Base-by-base conservation (phyloP, 2,888 invertebrate genomes). In the Drosophila pegasa region DNA sequence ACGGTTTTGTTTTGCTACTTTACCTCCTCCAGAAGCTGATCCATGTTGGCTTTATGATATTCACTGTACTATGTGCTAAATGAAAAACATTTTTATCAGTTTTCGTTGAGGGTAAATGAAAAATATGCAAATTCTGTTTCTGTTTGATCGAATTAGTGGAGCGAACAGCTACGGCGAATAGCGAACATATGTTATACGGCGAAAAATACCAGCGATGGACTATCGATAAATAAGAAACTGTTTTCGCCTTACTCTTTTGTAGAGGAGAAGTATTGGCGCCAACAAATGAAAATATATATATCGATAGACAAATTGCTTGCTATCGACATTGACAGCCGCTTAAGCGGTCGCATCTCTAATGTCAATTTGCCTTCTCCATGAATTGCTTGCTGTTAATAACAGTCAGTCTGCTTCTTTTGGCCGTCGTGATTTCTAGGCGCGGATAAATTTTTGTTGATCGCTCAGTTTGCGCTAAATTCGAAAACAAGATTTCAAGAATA, bases 361-460 rank as follows among this genome's bases (percentile, higher is more conserved):
- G 45, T 66, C 22, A 41, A 35, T 25, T 50, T 55, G 51, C n/a
- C 14, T 45, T 60, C 56, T 38, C 45, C 4, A 60, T 35, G 20
- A 59, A 60, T 48, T 47, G 67, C 31, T 51, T 25, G 45, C 75
- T 75, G 75, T 63, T 65, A 72, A 67, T 50, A 74, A 52, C 75
- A 69, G 52, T 69, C 75, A 75, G 75, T 75, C 80, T 76, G 76
- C 66, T 76, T 60, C 58, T 65, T 51, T 62, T 79, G 76, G 76
- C 80, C 76, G 76, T 76, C 76, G 76, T 79, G 76, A 75, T 62
- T 79, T 65, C 41, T 66, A 63, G 61, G 76, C 66, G 80, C 76
- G 80, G 76, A 75, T 66, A 29, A 55, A 56, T 56, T 75, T 52
- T 40, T 48, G 55, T 58, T 71, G 41, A 22, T 71, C 45, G 38